These are phyloP conservation scores for Pterocles orientalis DNA, from an alignment of 2,113 vertebrate species.

Conservation along the genomic window DNA sequence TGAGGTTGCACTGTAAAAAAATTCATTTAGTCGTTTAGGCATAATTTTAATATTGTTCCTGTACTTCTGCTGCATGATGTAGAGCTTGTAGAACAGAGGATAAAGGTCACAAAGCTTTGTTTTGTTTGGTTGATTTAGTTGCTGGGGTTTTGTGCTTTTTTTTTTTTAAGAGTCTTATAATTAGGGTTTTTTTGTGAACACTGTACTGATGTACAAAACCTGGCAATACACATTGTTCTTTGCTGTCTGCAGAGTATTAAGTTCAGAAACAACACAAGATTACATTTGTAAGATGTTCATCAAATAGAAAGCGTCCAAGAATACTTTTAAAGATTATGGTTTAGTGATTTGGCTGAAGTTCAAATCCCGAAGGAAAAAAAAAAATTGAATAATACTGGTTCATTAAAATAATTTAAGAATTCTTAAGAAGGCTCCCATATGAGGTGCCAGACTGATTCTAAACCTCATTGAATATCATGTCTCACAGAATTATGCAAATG, in stretches of 20 bases:
- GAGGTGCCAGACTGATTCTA: conserved; percentile 64
- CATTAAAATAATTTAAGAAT: conserved; percentile 61
- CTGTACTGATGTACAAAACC: not conserved
- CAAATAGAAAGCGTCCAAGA: not conserved
- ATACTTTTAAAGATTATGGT: not conserved
- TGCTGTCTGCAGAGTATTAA: not conserved
- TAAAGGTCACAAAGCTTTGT: not conserved
- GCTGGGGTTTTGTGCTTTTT: not conserved
- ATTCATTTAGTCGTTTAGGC: not conserved
- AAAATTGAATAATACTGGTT: conserved; percentile 23
- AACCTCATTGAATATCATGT: conserved; percentile 44
- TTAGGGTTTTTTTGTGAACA: not conserved
- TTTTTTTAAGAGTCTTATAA: not conserved
- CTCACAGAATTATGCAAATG: conserved; percentile 57
- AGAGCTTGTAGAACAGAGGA: not conserved
- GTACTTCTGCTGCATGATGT: not conserved
- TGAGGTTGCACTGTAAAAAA: not conserved
- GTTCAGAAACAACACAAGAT: not conserved
- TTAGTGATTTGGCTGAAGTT: conserved; percentile 35
- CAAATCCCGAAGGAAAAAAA: conserved; percentile 8
- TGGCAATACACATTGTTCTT: not conserved
- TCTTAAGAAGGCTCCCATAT: conserved; percentile 55
- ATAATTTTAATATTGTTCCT: not conserved
- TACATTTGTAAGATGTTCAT: not conserved
- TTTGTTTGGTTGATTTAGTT: not conserved